Percentiles rank a stretch among this genome's conserved stretches.
phyloP scores from a whole-genome alignment of 2,113 vertebrate species.

The Charadrius vociferus region DNA sequence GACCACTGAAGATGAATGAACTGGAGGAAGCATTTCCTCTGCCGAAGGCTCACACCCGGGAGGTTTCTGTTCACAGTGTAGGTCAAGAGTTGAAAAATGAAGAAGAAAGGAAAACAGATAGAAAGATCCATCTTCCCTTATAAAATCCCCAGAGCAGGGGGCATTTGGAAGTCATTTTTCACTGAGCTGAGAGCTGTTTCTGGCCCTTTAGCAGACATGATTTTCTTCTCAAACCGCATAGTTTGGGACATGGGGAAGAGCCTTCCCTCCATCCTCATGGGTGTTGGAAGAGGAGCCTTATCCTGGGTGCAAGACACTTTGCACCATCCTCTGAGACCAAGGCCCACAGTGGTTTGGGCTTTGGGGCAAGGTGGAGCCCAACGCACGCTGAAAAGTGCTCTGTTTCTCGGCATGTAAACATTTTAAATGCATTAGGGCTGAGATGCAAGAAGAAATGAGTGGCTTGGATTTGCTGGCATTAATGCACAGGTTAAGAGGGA shows the following conservation, averaged over 20 bases:
- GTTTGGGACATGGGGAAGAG: neutral
- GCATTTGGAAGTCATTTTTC: conserved; percentile 50
- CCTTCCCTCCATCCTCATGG: fast-evolving
- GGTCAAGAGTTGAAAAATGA: conserved; percentile 59
- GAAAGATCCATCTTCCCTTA: conserved; percentile 46
- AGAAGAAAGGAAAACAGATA: conserved; percentile 31
- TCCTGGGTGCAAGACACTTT: neutral
- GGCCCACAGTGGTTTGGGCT: neutral
- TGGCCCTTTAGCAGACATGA: neutral
- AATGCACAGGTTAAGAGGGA: neutral
- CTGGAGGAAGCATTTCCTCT: conserved; percentile 51
- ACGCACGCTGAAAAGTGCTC: fast-evolving
- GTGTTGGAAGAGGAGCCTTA: neutral
- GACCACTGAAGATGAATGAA: neutral
- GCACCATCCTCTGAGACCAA: neutral
- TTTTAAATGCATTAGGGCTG: neutral
- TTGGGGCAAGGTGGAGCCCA: neutral
- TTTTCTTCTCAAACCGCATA: neutral
- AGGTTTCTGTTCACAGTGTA: conserved; percentile 1
- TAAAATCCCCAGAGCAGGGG: conserved; percentile 29
- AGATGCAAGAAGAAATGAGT: neutral
- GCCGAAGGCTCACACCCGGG: neutral
- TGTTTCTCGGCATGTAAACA: fast-evolving
- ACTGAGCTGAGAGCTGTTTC: neutral
- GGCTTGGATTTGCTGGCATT: neutral